Conservation (phyloP, 2,113 vertebrate genomes). For the Harpagus bidentatus region DNA sequence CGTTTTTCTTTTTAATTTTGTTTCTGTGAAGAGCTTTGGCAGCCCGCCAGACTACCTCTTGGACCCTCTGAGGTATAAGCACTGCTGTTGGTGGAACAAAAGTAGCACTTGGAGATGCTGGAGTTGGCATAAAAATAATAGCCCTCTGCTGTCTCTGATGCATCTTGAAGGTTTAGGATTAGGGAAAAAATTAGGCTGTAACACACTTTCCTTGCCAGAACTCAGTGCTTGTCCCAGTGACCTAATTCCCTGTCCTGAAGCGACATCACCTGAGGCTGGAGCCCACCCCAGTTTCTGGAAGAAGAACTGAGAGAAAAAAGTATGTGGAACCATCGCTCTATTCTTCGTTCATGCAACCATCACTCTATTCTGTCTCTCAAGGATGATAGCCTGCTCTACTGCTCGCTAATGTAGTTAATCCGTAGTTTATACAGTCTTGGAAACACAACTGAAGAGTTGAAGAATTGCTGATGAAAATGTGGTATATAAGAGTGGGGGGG, state of each 20-base stretch:
- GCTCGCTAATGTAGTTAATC: neutral
- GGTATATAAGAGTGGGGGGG: neutral
- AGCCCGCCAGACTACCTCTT: neutral
- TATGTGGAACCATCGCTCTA: neutral
- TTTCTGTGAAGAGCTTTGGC: neutral
- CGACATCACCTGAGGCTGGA: neutral
- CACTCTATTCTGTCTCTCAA: neutral
- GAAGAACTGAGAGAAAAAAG: neutral
- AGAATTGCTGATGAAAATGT: neutral
- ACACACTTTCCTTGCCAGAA: neutral
- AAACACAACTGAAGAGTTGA: neutral
- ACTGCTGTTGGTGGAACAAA: neutral
- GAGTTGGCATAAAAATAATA: neutral
- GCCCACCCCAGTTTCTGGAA: neutral
- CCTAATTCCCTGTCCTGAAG: neutral
- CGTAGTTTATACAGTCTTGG: neutral
- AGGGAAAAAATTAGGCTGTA: neutral
- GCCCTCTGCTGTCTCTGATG: neutral
- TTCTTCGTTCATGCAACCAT: neutral
- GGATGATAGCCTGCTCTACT: neutral
- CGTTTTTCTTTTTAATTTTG: neutral
- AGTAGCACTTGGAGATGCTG: neutral
- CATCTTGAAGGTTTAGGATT: neutral
- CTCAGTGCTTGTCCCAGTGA: neutral
- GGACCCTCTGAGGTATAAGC: neutral